Base-by-base conservation (phyloP, 2,113 vertebrate species). In the Laterallus jamaicensis region DNA sequence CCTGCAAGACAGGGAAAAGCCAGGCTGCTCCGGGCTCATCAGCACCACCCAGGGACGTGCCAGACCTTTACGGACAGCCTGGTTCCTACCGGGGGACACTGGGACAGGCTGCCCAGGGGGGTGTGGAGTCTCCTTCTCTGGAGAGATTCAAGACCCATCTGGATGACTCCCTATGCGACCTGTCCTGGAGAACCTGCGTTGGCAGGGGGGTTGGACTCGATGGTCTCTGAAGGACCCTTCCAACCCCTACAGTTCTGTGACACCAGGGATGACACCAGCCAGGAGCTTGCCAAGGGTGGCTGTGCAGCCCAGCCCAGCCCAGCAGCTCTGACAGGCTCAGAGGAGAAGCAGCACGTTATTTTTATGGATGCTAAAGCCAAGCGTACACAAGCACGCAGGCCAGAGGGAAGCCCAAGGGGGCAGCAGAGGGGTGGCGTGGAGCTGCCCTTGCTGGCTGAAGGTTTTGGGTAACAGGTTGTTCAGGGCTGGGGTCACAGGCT, bases 31-130 rank as follows among this genome's bases (percentile, higher is more conserved):
- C 12, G 5, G 5, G 49, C 14, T 74, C 60, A 74, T 5, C 28
- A 69, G 28, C 10, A 15, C 14, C 63, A 63, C 31, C 18, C 5
- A 8, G 35, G 24, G n/a, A 68, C 0, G 0, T n/a, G 25, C 5
- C 59, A 77, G 54, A 44, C 24, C 19, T 5, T 49, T 54, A 6
- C 3, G n/a, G 16, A 4, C 47, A 42, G 10, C 15, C 54, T 59
- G 62, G 49, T 55, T 15, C 52, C 12, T 49, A 78, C 6, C 55
- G 28, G 7, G 12, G 25, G 5, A 68, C 49, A 49, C 49, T 22
- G 21, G 49, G 49, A 22, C 44, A 47, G 44, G 44, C 44, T 47
- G 44, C 44, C 44, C 44, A 47, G 44, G 44, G 17, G 44, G 44
- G 44, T 47, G 44, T 19, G 44, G 44, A 47, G 44, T 19, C 44